phyloP scores from a whole-genome alignment of 2,113 vertebrate species.

The Laterallus jamaicensis region DNA sequence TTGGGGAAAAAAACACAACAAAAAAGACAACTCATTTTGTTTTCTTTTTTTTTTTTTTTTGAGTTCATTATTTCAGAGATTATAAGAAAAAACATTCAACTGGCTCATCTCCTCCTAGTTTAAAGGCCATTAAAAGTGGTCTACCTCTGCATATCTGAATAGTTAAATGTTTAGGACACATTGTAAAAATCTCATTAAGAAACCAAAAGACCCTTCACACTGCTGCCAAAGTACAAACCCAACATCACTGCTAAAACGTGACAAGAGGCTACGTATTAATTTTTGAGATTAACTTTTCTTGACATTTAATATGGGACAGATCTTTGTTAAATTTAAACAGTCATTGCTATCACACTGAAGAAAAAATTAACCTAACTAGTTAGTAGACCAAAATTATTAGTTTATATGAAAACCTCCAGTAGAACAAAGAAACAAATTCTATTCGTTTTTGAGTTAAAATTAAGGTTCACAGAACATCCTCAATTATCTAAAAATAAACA shows the following conservation, averaged over 20 bases:
- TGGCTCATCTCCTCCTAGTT: not conserved
- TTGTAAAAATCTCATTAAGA: not conserved
- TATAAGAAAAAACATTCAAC: not conserved
- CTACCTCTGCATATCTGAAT: not conserved
- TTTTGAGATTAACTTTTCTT: not conserved
- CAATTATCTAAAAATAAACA: not conserved
- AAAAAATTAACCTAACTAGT: not conserved
- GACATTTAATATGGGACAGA: not conserved
- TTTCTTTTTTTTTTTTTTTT: not conserved
- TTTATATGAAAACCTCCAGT: not conserved
- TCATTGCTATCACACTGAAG: not conserved
- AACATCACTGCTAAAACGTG: not conserved
- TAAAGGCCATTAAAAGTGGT: not conserved
- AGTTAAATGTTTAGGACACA: not conserved
- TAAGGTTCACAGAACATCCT: not conserved
- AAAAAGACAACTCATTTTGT: not conserved
- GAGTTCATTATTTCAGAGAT: not conserved
- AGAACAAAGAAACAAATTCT: not conserved
- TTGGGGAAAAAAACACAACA: not conserved
- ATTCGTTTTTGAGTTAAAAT: not conserved
- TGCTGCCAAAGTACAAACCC: not conserved
- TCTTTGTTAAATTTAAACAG: not conserved
- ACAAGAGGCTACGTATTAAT: not conserved
- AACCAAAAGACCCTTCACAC: fast-evolving
- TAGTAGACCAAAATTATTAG: not conserved